These are phyloP conservation scores for Papilio demoleus DNA, from an alignment of 2,888 invertebrate species.

Conservation along the genomic window DNA sequence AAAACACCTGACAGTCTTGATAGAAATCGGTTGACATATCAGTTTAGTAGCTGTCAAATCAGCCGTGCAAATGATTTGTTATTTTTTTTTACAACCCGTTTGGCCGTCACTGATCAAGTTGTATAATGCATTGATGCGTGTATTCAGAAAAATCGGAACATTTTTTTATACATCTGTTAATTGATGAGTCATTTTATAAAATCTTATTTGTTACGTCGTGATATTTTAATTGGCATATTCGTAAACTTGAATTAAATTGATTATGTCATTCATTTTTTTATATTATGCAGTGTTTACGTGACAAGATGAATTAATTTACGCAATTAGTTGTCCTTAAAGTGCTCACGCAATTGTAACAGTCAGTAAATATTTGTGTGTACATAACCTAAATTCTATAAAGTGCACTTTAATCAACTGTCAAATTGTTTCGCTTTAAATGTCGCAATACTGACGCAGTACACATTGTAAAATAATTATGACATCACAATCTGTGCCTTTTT, in stretches of 20 bases:
- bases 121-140: constrained; percentile 4
- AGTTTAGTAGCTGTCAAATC: constrained; percentile 2
- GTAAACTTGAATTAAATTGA: background rate
- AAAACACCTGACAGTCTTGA: background rate
- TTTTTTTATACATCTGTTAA: too few relatives aligned
- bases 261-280: background rate
- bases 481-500: background rate
- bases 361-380: constrained; percentile 8
- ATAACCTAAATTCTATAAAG: constrained; percentile 21
- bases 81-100: constrained; percentile 28
- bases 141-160: constrained; percentile 10
- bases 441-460: constrained; percentile 9
- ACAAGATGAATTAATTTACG: constrained; percentile 9
- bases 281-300: background rate
- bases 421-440: constrained; percentile 3
- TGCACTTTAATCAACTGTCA: constrained; percentile 18
- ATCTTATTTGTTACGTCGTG: background rate
- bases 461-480: background rate
- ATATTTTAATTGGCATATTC: background rate
- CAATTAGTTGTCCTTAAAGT: background rate
- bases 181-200: background rate
- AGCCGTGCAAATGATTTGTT: constrained; percentile 9
- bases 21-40: background rate
- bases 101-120: constrained; percentile 6
- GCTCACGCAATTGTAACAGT: constrained; percentile 6